Percentiles rank a stretch among this genome's conserved stretches.
phyloP scores from a whole-genome alignment of 64 coral and sea anemone genomes.

The Platygyra sinensis region DNA sequence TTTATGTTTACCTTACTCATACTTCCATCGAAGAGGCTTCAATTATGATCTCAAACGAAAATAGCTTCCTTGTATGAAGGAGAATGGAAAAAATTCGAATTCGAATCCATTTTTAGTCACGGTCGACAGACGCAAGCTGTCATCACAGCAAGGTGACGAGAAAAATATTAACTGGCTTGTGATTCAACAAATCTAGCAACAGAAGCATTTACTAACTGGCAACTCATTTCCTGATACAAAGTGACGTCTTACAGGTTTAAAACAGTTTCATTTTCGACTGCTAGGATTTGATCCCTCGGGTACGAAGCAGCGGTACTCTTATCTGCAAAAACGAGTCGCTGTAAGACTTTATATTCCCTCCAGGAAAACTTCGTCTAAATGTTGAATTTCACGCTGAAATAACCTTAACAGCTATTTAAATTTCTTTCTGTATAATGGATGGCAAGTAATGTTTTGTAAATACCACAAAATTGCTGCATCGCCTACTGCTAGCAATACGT shows the following conservation, averaged over 20 bases:
- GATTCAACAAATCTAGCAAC: conserved; percentile 11
- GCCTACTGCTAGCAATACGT: background rate
- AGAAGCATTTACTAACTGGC: background rate
- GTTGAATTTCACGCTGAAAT: background rate
- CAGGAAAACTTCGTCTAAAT: background rate
- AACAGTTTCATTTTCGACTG: background rate
- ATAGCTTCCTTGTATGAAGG: background rate
- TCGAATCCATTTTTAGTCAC: background rate
- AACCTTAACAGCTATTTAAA: background rate
- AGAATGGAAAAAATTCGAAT: background rate
- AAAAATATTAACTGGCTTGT: background rate
- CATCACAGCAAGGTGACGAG: background rate
- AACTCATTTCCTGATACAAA: conserved; percentile 17
- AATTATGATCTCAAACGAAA: background rate
- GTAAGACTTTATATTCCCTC: background rate
- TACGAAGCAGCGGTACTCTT: background rate
- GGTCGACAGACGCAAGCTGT: background rate
- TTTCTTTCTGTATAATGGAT: background rate
- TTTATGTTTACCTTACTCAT: conserved; percentile 29
- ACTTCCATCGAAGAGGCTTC: background rate
- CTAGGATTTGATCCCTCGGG: background rate
- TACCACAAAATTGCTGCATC: conserved; percentile 13
- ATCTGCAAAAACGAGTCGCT: background rate
- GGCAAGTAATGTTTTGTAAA: conserved; percentile 24
- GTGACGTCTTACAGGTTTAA: background rate